These are phyloP conservation scores for Panthera tigris DNA, from an alignment of 2,113 vertebrate genomes.

Conservation along the genomic window DNA sequence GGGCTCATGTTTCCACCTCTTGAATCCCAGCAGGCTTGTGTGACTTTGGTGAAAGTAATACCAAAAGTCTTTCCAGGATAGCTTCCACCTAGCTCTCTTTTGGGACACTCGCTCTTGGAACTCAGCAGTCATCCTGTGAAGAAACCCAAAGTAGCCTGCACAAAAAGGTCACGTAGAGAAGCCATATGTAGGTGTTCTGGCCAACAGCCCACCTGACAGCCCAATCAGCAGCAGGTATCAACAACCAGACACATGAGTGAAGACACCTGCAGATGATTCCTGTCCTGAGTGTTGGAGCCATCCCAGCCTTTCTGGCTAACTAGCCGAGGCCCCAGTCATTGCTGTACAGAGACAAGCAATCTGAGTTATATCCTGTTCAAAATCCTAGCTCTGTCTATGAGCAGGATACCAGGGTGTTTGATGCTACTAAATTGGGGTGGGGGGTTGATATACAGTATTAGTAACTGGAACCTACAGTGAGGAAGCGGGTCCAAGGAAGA, in stretches of 20 bases:
- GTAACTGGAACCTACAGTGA: neutral
- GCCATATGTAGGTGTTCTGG: neutral
- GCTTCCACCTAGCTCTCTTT: neutral
- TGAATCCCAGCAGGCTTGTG: neutral
- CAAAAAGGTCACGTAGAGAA: neutral
- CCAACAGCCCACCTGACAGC: fast-evolving
- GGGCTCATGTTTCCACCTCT: neutral
- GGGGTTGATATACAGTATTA: neutral
- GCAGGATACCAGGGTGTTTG: neutral
- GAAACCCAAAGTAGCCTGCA: neutral
- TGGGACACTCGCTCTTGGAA: neutral
- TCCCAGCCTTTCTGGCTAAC: neutral
- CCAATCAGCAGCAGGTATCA: neutral
- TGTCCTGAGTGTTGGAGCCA: too few species aligned
- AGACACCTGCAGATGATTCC: neutral
- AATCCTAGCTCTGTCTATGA: neutral
- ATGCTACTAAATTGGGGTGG: neutral
- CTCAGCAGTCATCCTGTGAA: neutral
- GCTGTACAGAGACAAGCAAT: neutral
- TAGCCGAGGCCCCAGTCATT: neutral
- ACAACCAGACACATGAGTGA: neutral
- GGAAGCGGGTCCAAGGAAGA: neutral
- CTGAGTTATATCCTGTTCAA: neutral
- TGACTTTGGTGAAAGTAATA: neutral
- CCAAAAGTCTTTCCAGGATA: neutral